Base-by-base conservation (phyloP, 2,888 invertebrate genomes). In the Anthoptus insignis region DNA sequence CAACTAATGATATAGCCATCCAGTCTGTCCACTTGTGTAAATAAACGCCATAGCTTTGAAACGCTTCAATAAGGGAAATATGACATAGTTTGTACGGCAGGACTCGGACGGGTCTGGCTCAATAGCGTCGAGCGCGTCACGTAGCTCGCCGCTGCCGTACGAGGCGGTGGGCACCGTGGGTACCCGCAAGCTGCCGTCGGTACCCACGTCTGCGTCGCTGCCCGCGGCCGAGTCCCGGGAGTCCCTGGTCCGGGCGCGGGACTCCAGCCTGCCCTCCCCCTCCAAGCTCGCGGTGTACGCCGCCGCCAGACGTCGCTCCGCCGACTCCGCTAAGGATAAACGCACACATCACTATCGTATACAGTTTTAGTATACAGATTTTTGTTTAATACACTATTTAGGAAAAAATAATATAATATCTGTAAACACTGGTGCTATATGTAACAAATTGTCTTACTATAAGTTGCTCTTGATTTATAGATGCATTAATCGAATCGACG, bases 341-440 rank as follows among this genome's bases (percentile, higher is more conserved):
- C 78, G 95, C 65, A 94, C 95, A 24, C 76, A 76, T 56, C 96
- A 95, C 80, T 97, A 96, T 82, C 94, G 96, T 67, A 96, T 97
- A 80, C 96, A 96, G 81, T 97, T 97, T 85, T 97, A 91, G n/a
- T n/a, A n/a, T n/a, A n/a, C n/a, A n/a, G n/a, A n/a, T n/a, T n/a
- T n/a, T n/a, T n/a, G n/a, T n/a, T n/a, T n/a, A n/a, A n/a, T n/a
- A n/a, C n/a, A n/a, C n/a, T n/a, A n/a, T n/a, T n/a, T n/a, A n/a
- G n/a, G n/a, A n/a, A n/a, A n/a, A n/a, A n/a, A n/a, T n/a, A n/a
- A n/a, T n/a, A n/a, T n/a, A n/a, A n/a, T n/a, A n/a, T n/a, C n/a
- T n/a, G n/a, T n/a, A n/a, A n/a, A n/a, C n/a, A n/a, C n/a, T n/a
- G n/a, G n/a, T n/a, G n/a, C n/a, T n/a, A n/a, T n/a, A n/a, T n/a